Evolutionary conservation across 2,888 invertebrate species (phyloP), one percentile per base, ranked within the genome.

Genomic region (Drosophila nigritarsus): DNA sequence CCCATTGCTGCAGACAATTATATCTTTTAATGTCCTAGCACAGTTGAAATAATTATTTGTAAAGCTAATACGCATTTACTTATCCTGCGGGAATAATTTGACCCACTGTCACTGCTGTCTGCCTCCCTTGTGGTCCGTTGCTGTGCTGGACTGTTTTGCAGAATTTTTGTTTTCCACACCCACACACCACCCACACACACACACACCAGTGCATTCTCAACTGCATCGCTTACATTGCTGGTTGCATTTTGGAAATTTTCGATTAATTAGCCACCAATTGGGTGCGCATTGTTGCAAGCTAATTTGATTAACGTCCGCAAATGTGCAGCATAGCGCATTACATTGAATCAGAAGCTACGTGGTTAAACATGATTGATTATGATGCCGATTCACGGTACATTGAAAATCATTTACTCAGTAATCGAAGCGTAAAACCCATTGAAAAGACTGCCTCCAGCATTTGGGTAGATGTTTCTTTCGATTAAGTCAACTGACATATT

Each of bases 261-360:
- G 55, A 60, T 78, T 87, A 82, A 84, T 82, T 87, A 64, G 50
- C 58, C 24, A 51, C 67, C 64, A 79, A 82, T 82, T 82, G 59
- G 56, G 40, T 48, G 34, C 54, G 54, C 53, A 59, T 58, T 82
- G 68, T 45, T 54, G 54, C 15, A 42, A 54, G 38, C 74, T 77
- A 58, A 86, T 77, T 80, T 75, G 70, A 84, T 87, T 82, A 73
- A 67, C 9, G 61, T 13, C 40, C 70, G 20, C 49, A 59, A 34
- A 40, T 64, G 60, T 65, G 64, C 65, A 75, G 18, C 50, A 36
- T 68, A 11, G 74, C 54, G 63, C 45, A 69, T 56, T 40, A 64
- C 64, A 64, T 75, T 34, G 58, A 36, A 50, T 65, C 54, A 63
- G 29, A 36, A 30, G 40, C 58, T 59, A 45, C 18, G 29, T 55